Conservation (phyloP, 2,888 invertebrate genomes). For the Bruchidius siliquastri region DNA sequence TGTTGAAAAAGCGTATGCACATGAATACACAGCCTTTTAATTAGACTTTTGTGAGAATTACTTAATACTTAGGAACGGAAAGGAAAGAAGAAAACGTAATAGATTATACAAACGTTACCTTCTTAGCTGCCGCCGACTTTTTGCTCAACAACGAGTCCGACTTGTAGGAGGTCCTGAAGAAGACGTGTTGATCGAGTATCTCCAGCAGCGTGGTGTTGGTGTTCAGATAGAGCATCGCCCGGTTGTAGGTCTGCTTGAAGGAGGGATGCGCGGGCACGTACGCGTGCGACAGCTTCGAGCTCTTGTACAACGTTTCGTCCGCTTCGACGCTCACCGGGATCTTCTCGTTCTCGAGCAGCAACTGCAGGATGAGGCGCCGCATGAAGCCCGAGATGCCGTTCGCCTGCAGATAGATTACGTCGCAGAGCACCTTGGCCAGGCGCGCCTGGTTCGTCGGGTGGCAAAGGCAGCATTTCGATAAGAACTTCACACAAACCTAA, state of each 20-base stretch:
- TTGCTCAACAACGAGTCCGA: conserved; percentile 24
- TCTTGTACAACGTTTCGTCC: conserved; percentile 45
- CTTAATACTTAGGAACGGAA: no score
- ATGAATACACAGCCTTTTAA: no score
- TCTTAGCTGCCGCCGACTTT: conserved; percentile 21
- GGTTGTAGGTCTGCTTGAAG: conserved; percentile 68
- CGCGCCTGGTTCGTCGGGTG: conserved; percentile 76
- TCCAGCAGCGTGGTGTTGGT: conserved; percentile 71
- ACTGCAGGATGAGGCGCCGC: conserved; percentile 71
- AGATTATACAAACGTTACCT: not conserved
- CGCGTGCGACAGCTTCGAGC: conserved; percentile 37
- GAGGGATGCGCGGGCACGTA: conserved; percentile 58
- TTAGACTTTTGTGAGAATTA: no score
- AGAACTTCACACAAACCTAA: conserved; percentile 67
- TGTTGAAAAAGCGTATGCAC: no score
- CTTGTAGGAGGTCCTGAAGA: conserved; percentile 38
- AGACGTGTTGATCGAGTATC: conserved; percentile 62
- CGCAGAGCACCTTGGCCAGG: conserved; percentile 73
- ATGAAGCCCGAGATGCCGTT: conserved; percentile 81
- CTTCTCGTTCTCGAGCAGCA: conserved; percentile 82
- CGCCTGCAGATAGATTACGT: conserved; percentile 64
- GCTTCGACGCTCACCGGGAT: conserved; percentile 63
- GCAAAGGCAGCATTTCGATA: conserved; percentile 78
- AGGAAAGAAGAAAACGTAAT: no score
- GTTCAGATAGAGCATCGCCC: conserved; percentile 68